Evolutionary conservation across 1,140 invertebrate genomes (phyloP).

Genomic region (Babylonia areolata): DNA sequence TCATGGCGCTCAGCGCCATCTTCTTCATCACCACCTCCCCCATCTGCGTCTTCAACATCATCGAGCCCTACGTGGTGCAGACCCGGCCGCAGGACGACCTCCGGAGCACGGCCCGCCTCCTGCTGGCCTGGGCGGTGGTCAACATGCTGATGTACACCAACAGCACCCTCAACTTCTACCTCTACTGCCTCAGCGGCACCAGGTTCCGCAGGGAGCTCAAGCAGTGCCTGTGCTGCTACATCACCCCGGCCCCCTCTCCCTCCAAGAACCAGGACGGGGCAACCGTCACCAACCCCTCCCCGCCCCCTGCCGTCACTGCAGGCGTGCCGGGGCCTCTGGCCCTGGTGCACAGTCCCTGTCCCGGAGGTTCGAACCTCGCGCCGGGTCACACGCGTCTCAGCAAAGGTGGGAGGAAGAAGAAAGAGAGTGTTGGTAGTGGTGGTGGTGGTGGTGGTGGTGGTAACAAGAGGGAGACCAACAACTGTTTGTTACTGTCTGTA

Average conservation of each 20-base stretch:
- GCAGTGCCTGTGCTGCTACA: not conserved
- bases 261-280: not conserved
- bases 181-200: constrained; percentile 47
- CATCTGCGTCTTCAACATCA: constrained; percentile 45
- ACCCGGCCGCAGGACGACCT: not conserved
- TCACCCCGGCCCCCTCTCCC: not conserved
- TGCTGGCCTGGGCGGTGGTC: constrained; percentile 35
- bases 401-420: too few species aligned
- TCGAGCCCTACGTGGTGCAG: constrained; percentile 11
- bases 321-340: too few species aligned
- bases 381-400: too few species aligned
- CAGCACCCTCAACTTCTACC: constrained; percentile 50
- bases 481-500: too few species aligned
- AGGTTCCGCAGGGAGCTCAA: constrained; percentile 40
- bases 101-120: not conserved
- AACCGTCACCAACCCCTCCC: not conserved
- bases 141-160: constrained; percentile 51
- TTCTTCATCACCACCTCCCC: constrained; percentile 44
- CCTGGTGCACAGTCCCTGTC: too few species aligned
- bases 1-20: constrained; percentile 33
- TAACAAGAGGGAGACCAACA: too few species aligned
- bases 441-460: too few species aligned
- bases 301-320: too few species aligned
- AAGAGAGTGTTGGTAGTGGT: too few species aligned
- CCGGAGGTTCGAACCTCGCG: too few species aligned